Evolutionary conservation across 1,140 invertebrate genomes (phyloP), one percentile per base, ranked within the genome.

Genomic region (Ips typographus): DNA sequence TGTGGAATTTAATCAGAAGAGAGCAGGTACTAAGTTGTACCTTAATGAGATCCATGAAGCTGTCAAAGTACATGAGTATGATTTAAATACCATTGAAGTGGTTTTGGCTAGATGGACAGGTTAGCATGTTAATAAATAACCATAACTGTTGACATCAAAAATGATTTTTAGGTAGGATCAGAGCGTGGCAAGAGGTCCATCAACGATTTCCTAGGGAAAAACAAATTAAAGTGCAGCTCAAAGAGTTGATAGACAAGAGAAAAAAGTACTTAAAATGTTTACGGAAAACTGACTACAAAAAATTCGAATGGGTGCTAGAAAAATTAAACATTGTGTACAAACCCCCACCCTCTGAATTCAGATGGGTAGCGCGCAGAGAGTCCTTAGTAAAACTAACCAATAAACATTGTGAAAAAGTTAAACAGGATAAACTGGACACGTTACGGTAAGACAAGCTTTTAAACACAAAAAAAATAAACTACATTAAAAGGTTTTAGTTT

Each of bases 291-390:
- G 94, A 96, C 78, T 94, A 94, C 78, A 90, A 89, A 73, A 86
- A 89, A 55, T 96, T 92, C 79, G 91, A 94, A 79, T 95, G 92
- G 91, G 73, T 95, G n/a, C 75, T 95, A 4, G 90, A 94, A 73
- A 86, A 88, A 77, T 79, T 96, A 1, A 88, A 93, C 73, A 82
- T 96, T 69, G 82, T 88, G 47, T 95, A 91, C 75, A 89, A 90
- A 76, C 86, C 87, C 39, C 77, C 82, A 67, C 87, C 90, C 3
- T 73, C 80, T 85, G 87, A 85, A 81, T 85, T 83, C 71, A 80
- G 85, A 73, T 84, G 84, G 80, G 77, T 90, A 47, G 86, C 85
- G 3, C 84, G 88, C 56, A 92, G 90, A 76, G 85, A 88, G 56
- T 89, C 88, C 0, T 75, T 91, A 8, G 82, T 83, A 58, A 87